Evolutionary conservation across 2,797 vertebrate genomes (phyloP).

Genomic region (Carduelis carduelis): DNA sequence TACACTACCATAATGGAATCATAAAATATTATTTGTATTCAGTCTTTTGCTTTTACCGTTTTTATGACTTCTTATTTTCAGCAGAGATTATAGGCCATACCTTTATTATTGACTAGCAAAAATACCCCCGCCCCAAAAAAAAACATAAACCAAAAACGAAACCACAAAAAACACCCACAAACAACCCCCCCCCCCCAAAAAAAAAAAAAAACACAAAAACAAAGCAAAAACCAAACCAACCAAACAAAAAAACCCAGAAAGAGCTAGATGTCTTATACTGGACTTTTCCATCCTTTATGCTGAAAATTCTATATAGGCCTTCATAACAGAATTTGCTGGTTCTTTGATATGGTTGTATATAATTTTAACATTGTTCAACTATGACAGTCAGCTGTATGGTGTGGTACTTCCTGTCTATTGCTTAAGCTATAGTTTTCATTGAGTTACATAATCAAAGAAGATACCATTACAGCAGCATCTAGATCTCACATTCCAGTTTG

Average conservation of each 20-base stretch:
- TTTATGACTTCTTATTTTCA: background rate
- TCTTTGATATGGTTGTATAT: background rate
- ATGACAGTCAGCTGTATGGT: background rate
- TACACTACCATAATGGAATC: background rate
- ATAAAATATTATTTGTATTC: background rate
- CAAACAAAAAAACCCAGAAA: background rate
- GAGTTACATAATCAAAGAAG: slow-evolving; percentile 23
- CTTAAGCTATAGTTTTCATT: background rate
- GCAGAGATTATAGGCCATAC: background rate
- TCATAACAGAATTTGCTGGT: background rate
- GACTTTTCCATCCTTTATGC: background rate
- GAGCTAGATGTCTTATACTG: background rate
- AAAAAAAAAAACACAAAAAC: background rate
- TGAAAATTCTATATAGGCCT: background rate
- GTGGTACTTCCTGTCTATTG: background rate
- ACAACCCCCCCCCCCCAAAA: too few relatives aligned
- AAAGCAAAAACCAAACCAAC: background rate
- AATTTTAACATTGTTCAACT: background rate
- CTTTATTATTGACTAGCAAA: background rate
- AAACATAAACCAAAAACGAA: background rate
- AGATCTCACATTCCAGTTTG: background rate
- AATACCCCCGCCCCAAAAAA: background rate
- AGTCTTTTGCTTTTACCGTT: background rate
- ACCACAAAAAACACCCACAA: background rate
- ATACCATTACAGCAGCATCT: background rate